phyloP scores from a whole-genome alignment of 2,797 vertebrate species.

The Rhynchonycteris naso region DNA sequence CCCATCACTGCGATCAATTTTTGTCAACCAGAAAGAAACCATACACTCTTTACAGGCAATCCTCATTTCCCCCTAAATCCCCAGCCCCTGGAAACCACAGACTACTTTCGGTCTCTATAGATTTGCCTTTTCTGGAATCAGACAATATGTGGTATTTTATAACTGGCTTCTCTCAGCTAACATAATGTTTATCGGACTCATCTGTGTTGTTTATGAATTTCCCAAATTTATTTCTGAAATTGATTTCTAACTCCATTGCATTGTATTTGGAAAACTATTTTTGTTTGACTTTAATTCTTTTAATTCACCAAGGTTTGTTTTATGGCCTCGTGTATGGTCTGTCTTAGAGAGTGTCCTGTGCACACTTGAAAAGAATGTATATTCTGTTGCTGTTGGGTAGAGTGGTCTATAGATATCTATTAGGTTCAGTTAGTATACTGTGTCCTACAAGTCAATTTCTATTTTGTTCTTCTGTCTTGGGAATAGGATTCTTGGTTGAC shows the following conservation, averaged over 20 bases:
- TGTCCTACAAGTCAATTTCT: background rate
- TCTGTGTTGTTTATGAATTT: background rate
- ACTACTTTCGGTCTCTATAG: background rate
- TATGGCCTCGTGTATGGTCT: background rate
- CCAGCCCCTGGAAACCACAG: background rate
- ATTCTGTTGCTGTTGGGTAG: background rate
- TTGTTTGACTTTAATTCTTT: background rate
- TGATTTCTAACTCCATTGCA: background rate
- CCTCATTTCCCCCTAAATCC: rapidly evolving
- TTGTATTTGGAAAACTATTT: background rate
- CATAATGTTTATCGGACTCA: background rate
- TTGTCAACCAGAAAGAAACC: background rate
- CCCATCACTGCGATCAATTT: background rate
- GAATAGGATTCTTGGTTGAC: background rate
- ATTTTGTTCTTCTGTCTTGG: background rate
- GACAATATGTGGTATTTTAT: background rate
- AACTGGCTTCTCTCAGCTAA: background rate
- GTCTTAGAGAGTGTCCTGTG: background rate
- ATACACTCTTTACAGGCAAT: background rate
- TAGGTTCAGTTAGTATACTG: background rate
- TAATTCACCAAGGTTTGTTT: background rate
- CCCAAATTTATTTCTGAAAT: background rate
- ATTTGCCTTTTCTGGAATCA: background rate
- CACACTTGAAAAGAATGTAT: background rate
- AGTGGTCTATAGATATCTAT: background rate